Conservation (phyloP, 2,888 invertebrate genomes). For the Melanargia galathea region DNA sequence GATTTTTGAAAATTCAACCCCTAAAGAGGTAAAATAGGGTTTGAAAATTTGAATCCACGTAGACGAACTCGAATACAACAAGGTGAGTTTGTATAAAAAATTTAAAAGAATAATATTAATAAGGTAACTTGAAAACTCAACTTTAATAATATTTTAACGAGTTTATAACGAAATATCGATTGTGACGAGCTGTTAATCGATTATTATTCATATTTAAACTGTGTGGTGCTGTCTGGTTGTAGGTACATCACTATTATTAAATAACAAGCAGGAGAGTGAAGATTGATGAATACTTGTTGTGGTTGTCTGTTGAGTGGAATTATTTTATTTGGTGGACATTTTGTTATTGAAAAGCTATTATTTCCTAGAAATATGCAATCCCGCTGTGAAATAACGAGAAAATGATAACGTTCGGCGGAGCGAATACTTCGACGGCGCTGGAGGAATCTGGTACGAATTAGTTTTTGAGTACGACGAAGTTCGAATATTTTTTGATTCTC, state of each 20-base stretch:
- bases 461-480: slow-evolving; percentile 42
- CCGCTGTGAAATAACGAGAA: slow-evolving; percentile 63
- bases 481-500: slow-evolving; percentile 36
- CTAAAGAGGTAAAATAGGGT: too few relatives aligned
- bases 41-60: too few relatives aligned
- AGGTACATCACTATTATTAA: slow-evolving; percentile 67
- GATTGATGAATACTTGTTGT: slow-evolving; percentile 51
- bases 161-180: background rate
- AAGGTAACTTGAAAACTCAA: too few relatives aligned
- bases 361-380: slow-evolving; percentile 65
- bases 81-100: too few relatives aligned
- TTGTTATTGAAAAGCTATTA: slow-evolving; percentile 32
- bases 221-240: background rate
- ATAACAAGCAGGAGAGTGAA: slow-evolving; percentile 64
- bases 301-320: slow-evolving; percentile 45
- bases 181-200: background rate
- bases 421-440: slow-evolving; percentile 65
- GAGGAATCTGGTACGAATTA: slow-evolving; percentile 69
- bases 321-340: slow-evolving; percentile 55
- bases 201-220: background rate
- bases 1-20: too few relatives aligned
- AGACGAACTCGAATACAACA: too few relatives aligned
- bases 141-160: too few relatives aligned
- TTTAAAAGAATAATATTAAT: too few relatives aligned
- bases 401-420: slow-evolving; percentile 78